Evolutionary conservation across 2,113 vertebrate species (phyloP).

Genomic region (Chaetodon auriga): DNA sequence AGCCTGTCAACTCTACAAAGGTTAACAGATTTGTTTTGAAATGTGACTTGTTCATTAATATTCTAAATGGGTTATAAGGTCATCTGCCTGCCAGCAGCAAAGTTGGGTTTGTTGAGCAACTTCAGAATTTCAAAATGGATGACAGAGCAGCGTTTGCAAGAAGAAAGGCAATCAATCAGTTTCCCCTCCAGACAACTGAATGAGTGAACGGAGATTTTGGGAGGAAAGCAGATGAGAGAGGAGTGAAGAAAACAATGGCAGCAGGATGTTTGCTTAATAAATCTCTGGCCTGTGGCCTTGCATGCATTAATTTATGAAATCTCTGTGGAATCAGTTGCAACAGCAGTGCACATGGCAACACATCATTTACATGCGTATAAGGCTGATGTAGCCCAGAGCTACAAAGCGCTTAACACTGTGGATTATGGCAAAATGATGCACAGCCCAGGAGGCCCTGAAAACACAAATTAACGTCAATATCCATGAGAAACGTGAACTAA

Average conservation of each 20-base stretch:
- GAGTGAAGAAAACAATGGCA: constrained; percentile 18
- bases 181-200: constrained; percentile 17
- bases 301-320: constrained; percentile 12
- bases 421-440: constrained; percentile 27
- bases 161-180: neutral
- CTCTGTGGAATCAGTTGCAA: constrained; percentile 11
- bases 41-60: constrained; percentile 28
- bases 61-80: constrained; percentile 10
- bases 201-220: constrained; percentile 19
- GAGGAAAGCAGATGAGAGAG: constrained; percentile 23
- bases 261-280: constrained; percentile 26
- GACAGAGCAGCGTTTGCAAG: neutral
- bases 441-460: neutral
- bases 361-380: constrained; percentile 46
- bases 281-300: constrained; percentile 36
- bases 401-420: constrained; percentile 20
- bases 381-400: constrained; percentile 8
- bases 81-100: neutral
- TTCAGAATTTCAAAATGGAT: constrained; percentile 23
- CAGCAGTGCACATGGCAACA: constrained; percentile 10
- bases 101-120: constrained; percentile 2
- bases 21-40: constrained; percentile 41
- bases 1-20: constrained; percentile 23
- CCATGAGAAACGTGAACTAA: neutral
- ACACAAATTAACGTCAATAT: constrained; percentile 5